These are phyloP conservation scores for Recurvirostra avosetta DNA, from an alignment of 2,113 vertebrate species.

Conservation along the genomic window DNA sequence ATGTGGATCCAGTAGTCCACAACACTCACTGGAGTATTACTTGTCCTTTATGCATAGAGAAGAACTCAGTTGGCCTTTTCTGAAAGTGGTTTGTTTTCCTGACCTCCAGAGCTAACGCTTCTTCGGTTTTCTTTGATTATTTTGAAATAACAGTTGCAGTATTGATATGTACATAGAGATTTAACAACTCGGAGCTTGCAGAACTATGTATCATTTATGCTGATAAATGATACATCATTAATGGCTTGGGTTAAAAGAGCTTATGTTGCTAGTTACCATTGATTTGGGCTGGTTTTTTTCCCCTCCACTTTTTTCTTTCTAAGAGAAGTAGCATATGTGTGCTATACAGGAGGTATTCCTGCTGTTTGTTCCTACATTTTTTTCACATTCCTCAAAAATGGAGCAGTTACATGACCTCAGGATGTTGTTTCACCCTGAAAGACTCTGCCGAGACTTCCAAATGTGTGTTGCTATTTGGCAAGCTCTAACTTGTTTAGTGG, in stretches of 20 bases:
- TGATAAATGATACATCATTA: background rate
- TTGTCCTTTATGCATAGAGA: background rate
- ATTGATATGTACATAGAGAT: background rate
- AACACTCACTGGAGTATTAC: background rate
- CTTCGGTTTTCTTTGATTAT: background rate
- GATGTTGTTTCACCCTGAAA: background rate
- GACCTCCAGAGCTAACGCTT: background rate
- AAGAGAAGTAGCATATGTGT: background rate
- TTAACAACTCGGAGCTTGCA: background rate
- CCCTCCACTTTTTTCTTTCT: background rate
- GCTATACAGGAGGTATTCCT: background rate
- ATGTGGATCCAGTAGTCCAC: background rate
- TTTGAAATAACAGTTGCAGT: background rate
- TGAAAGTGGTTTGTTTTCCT: background rate
- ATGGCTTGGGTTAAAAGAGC: background rate
- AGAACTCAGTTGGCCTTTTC: background rate
- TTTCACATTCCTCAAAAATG: background rate
- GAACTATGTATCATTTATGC: background rate
- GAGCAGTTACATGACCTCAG: constrained; percentile 16
- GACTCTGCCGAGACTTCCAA: background rate
- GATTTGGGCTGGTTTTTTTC: background rate
- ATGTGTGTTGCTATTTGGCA: constrained; percentile 5
- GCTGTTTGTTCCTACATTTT: background rate
- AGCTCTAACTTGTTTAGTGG: constrained; percentile 23
- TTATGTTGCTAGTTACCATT: background rate